These are phyloP conservation scores for Drosophila mercatorum DNA, from an alignment of 2,888 invertebrate species.

Conservation along the genomic window DNA sequence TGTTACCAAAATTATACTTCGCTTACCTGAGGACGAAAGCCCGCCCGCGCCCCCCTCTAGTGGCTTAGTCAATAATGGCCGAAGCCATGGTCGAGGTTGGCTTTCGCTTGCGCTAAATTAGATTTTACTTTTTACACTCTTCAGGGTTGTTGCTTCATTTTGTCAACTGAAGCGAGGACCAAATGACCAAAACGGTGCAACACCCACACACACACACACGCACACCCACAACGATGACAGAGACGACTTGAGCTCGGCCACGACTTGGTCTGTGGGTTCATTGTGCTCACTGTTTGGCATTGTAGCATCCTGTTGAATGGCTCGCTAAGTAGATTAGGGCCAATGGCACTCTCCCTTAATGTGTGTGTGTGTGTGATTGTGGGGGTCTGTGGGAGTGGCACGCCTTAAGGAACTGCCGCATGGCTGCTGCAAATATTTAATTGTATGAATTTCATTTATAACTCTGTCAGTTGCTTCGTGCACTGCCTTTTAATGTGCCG, in stretches of 20 bases:
- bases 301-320: slow-evolving; percentile 52
- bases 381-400: background rate
- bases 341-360: slow-evolving; percentile 54
- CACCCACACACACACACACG: background rate
- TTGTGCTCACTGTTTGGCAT: slow-evolving; percentile 61
- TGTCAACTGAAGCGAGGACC: slow-evolving; percentile 61
- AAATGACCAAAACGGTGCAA: slow-evolving; percentile 60
- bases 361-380: background rate
- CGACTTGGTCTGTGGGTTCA: slow-evolving; percentile 34
- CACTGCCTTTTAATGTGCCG: slow-evolving; percentile 48
- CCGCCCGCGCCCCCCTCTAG: background rate
- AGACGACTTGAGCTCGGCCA: slow-evolving; percentile 23
- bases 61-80: slow-evolving; percentile 39
- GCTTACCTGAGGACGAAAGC: slow-evolving; percentile 13
- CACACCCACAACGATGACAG: background rate
- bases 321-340: slow-evolving; percentile 72
- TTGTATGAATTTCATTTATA: slow-evolving; percentile 64
- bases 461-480: slow-evolving; percentile 31
- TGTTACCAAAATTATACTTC: slow-evolving; percentile 58
- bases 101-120: slow-evolving; percentile 70
- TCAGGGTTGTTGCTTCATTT: slow-evolving; percentile 71
- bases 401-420: slow-evolving; percentile 26
- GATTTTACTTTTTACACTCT: slow-evolving; percentile 64
- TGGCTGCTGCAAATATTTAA: slow-evolving; percentile 56
- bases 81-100: slow-evolving; percentile 28